Evolutionary conservation across 2,113 vertebrate genomes (phyloP), one percentile per base, ranked within the genome.

Genomic region (Pedionomus torquatus): DNA sequence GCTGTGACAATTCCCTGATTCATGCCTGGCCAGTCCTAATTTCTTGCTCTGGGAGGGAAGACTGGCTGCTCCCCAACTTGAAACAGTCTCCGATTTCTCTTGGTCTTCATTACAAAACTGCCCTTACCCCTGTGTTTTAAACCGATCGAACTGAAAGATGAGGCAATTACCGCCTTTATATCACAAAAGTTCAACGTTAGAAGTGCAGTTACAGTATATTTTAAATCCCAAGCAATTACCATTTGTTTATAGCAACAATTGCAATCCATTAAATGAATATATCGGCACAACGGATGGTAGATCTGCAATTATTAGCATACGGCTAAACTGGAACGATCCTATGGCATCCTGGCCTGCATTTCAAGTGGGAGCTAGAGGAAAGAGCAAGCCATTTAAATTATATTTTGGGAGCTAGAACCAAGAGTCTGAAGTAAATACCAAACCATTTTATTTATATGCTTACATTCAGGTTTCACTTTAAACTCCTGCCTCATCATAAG

Each of bases 381-480:
- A 75, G 11, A 74, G 12, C 74, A 37, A 77, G 21, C 39, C 35
- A 19, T 60, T 55, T 75, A 20, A 46, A 64, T 79, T 70, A 60
- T 43, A 68, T 75, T 88, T 65, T 25, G 33, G 57, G 39, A 64
- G 41, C 37, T n/a, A 49, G 55, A 87, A 87, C 65, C 65, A 26
- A 69, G 61, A 90, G 25, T 48, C 17, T 75, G 15, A 69, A 87
- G 48, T 64, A 80, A 76, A 81, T 28, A 61, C 35, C 52, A 66
- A 70, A 39, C 6, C 26, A 19, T 63, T 66, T 90, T 72, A 89
- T 93, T 93, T 75, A 55, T 72, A 57, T 33, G 30, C 82, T 91
- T 87, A 49, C n/a, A 43, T 80, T 92, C 41, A 19, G 18, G 18
- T 77, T 89, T 83, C 86, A 44, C 76, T 89, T 91, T 48, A 89